Conservation (phyloP, 37 sponge, comb jelly and placozoan genomes). For the Theonella swinhoei region DNA sequence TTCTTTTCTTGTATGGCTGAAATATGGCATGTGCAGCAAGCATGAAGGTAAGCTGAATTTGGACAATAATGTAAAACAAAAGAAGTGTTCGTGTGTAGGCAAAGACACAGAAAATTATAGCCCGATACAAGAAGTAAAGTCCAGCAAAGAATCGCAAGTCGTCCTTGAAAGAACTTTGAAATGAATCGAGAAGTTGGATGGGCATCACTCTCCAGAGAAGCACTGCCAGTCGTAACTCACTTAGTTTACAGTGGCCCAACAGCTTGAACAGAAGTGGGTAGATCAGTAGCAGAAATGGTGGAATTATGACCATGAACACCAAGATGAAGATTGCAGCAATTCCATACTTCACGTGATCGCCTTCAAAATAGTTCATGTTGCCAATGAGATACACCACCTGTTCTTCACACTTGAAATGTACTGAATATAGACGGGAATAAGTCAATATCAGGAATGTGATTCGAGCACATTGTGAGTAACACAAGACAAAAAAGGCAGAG, state of each 20-base stretch:
- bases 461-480: conserved; percentile 20
- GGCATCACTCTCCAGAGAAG: conserved; percentile 3
- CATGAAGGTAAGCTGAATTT: conserved; percentile 19
- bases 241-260: not conserved
- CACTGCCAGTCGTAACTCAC: conserved; percentile 5
- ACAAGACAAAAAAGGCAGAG: conserved; percentile 9
- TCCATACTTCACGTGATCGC: conserved; percentile 21
- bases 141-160: conserved; percentile 24
- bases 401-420: not conserved
- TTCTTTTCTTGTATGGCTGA: conserved; percentile 33
- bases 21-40: conserved; percentile 25
- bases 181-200: conserved; percentile 32
- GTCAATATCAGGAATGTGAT: conserved; percentile 1
- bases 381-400: conserved; percentile 8
- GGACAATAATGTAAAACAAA: not conserved
- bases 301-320: not conserved
- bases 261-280: conserved; percentile 25
- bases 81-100: not conserved
- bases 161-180: conserved; percentile 39
- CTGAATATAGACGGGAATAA: not conserved
- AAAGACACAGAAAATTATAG: not conserved
- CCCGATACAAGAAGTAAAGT: conserved; percentile 30
- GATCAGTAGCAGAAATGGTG: conserved; percentile 22
- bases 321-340: conserved; percentile 8
- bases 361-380: not conserved